These are phyloP conservation scores for Hetaerina titia DNA, from an alignment of 2,888 invertebrate species.

Conservation along the genomic window DNA sequence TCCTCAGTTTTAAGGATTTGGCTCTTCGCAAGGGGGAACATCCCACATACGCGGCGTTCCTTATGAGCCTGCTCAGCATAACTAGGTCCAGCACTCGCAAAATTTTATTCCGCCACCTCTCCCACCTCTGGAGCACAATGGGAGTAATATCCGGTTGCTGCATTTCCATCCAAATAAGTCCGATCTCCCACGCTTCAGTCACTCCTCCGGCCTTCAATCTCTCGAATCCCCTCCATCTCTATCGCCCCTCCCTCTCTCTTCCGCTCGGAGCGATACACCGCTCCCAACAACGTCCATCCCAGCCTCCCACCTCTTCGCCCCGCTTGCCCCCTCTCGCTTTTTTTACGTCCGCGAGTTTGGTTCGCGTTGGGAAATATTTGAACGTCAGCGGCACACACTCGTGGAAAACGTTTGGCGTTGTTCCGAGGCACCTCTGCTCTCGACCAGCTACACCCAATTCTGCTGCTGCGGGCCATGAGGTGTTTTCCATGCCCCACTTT, in stretches of 20 bases:
- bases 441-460: background rate
- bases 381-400: too few relatives aligned
- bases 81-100: background rate
- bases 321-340: background rate
- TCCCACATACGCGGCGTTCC: background rate
- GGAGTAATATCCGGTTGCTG: background rate
- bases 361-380: background rate
- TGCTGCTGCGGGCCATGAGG: background rate
- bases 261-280: background rate
- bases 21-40: background rate
- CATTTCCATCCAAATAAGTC: constrained; percentile 2
- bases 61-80: background rate
- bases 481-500: background rate
- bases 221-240: background rate
- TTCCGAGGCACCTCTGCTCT: background rate
- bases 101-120: background rate
- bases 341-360: background rate
- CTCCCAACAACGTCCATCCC: background rate
- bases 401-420: background rate
- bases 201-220: background rate
- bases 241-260: background rate
- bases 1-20: too few relatives aligned
- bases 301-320: background rate
- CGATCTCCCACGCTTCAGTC: background rate
- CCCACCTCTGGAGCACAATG: background rate